Percentiles rank a stretch among this genome's conserved stretches.
Conservation (phyloP, 2,797 vertebrate genomes). For the Gymnoscopelus microlampas region DNA sequence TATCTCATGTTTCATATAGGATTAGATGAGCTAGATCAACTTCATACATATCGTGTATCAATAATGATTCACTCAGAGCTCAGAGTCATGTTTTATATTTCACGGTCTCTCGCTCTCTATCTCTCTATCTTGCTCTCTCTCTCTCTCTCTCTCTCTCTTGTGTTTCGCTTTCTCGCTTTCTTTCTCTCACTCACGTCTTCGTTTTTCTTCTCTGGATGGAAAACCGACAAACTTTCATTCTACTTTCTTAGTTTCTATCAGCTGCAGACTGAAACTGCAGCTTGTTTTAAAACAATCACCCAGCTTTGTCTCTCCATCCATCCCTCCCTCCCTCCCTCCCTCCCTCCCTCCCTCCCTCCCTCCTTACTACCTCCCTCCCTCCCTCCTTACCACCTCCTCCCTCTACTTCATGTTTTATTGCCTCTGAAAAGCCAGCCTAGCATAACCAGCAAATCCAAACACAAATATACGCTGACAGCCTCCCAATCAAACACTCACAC, state of each 20-base stretch:
- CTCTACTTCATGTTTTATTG: slow-evolving; percentile 55
- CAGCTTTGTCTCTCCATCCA: slow-evolving; percentile 45
- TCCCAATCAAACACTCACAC: slow-evolving; percentile 43
- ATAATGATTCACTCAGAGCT: slow-evolving; percentile 19
- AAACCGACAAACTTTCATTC: slow-evolving; percentile 43
- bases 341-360: background rate
- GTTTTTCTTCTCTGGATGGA: slow-evolving; percentile 15
- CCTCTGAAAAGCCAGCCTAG: slow-evolving; percentile 74
- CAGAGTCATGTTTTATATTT: slow-evolving; percentile 19
- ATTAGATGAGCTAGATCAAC: slow-evolving; percentile 41
- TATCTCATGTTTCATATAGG: slow-evolving; percentile 63
- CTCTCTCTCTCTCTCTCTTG: background rate
- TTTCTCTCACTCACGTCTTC: slow-evolving; percentile 13
- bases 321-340: background rate
- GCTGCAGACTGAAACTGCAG: slow-evolving; percentile 43
- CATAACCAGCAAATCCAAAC: slow-evolving; percentile 76
- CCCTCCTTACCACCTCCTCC: background rate
- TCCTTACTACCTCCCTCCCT: background rate
- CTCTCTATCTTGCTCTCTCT: background rate
- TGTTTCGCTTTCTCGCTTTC: background rate
- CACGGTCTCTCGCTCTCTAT: slow-evolving; percentile 1
- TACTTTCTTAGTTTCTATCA: slow-evolving; percentile 31
- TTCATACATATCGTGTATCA: slow-evolving; percentile 45
- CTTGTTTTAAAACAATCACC: slow-evolving; percentile 53
- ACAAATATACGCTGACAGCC: slow-evolving; percentile 51